Conservation (phyloP, 2,888 invertebrate genomes). For the Ischnura elegans region DNA sequence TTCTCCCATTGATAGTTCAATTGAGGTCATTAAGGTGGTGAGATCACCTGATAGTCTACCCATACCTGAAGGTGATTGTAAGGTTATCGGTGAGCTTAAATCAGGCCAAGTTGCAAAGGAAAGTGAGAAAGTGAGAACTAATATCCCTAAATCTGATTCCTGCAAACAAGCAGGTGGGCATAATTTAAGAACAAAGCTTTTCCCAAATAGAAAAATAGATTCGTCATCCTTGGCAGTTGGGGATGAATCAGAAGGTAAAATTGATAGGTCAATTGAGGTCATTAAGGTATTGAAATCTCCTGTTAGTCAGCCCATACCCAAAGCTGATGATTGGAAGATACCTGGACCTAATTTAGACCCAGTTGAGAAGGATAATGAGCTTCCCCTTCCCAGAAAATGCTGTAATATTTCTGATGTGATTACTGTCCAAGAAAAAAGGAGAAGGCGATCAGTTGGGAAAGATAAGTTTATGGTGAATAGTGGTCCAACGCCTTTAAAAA, state of each 20-base stretch:
- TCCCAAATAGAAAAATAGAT: no score
- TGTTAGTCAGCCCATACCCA: neutral
- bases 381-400: no score
- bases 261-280: neutral
- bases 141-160: no score
- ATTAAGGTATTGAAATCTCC: neutral
- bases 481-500: neutral
- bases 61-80: neutral
- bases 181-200: no score
- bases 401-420: neutral
- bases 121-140: no score
- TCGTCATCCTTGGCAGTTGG: no score
- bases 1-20: neutral
- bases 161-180: no score
- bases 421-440: neutral
- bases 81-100: no score
- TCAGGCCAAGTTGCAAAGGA: neutral
- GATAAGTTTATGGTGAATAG: neutral
- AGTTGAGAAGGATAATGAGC: neutral
- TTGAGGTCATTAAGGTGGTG: neutral
- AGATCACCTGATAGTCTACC: neutral
- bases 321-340: neutral
- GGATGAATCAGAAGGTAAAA: no score
- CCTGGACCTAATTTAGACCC: neutral
- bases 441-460: neutral